phyloP scores from a whole-genome alignment of 2,888 invertebrate genomes.

The Lacanobia wlatinum region DNA sequence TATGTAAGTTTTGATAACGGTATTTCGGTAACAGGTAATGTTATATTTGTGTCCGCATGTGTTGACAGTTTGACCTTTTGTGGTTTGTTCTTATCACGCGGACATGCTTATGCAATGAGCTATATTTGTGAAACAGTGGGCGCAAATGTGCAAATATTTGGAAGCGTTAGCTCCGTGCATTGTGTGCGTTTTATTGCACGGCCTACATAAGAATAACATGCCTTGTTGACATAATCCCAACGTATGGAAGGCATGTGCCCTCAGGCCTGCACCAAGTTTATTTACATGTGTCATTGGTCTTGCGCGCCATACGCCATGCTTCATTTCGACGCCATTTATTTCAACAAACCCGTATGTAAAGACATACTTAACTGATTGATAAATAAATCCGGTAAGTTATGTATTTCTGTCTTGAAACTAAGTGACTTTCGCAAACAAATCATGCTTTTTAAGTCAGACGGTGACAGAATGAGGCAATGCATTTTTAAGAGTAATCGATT shows the following conservation, averaged over 20 bases:
- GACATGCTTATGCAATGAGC: background rate
- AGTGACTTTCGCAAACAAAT: slow-evolving; percentile 44
- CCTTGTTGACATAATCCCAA: slow-evolving; percentile 41
- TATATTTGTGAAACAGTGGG: slow-evolving; percentile 3
- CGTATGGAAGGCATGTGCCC: slow-evolving; percentile 33
- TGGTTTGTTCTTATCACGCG: slow-evolving; percentile 8
- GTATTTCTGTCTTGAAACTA: slow-evolving; percentile 42
- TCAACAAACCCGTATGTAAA: slow-evolving; percentile 59
- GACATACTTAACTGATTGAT: slow-evolving; percentile 44
- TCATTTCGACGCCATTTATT: slow-evolving; percentile 70
- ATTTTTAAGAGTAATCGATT: slow-evolving; percentile 44
- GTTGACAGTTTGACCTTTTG: slow-evolving; percentile 8
- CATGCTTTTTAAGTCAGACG: slow-evolving; percentile 24
- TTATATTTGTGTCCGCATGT: slow-evolving; percentile 5
- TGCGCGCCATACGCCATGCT: slow-evolving; percentile 61
- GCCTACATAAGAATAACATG: slow-evolving; percentile 6
- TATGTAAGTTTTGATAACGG: slow-evolving; percentile 38
- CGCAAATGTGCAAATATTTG: slow-evolving; percentile 5
- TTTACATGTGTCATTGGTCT: slow-evolving; percentile 75
- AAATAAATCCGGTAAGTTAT: slow-evolving; percentile 53
- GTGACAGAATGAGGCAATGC: slow-evolving; percentile 41
- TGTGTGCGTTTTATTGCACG: background rate
- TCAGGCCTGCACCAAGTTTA: slow-evolving; percentile 65
- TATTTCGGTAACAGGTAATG: slow-evolving; percentile 38
- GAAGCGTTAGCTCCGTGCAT: background rate